Evolutionary conservation across 2,888 invertebrate genomes (phyloP).

Genomic region (Cantharis rufa): DNA sequence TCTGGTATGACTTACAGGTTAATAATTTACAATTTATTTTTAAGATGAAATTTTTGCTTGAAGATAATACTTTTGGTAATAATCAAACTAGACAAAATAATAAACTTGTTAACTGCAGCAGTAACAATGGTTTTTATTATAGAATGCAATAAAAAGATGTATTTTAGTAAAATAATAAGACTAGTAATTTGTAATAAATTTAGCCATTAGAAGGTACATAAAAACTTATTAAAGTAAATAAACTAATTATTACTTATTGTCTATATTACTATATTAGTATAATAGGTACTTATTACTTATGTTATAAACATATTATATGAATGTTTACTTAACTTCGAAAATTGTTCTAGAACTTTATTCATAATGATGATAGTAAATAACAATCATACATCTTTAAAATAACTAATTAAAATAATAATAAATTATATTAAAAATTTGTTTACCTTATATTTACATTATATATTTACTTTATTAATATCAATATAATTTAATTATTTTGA

Average conservation of each 20-base stretch:
- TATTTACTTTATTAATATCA: too few species aligned
- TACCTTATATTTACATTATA: too few species aligned
- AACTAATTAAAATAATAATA: neutral
- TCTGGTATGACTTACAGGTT: constrained; percentile 6
- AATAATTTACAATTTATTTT: neutral
- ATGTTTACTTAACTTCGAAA: neutral
- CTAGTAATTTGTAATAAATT: neutral
- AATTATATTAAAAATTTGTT: neutral
- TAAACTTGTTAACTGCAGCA: neutral
- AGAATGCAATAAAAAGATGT: neutral
- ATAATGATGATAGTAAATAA: neutral
- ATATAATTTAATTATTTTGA: too few species aligned
- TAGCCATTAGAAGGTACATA: too few species aligned
- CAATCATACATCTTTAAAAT: neutral
- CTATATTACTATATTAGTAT: neutral
- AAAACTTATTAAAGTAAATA: neutral
- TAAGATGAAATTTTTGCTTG: neutral
- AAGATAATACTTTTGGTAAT: neutral
- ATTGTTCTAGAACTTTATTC: neutral
- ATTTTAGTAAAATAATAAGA: neutral
- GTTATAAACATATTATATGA: neutral
- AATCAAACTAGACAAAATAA: neutral
- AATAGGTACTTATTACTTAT: neutral
- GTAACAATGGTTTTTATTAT: too few species aligned
- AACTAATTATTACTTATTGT: neutral